These are phyloP conservation scores for Oxyruncus cristatus DNA, from an alignment of 2,113 vertebrate species.

Conservation along the genomic window DNA sequence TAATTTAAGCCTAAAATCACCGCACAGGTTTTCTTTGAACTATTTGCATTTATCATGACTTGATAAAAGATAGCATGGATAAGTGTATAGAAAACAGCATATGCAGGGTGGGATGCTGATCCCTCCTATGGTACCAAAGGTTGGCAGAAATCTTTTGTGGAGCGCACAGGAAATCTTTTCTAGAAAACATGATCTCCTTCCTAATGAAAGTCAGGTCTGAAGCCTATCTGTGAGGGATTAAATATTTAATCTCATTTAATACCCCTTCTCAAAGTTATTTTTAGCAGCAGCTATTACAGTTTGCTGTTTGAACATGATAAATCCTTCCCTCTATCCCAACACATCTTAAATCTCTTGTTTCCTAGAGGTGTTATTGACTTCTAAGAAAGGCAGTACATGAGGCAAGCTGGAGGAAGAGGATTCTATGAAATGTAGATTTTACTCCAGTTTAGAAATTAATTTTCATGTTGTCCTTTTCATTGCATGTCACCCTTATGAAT, in stretches of 20 bases:
- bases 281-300: constrained; percentile 6
- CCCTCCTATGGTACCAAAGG: background rate
- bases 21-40: background rate
- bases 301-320: background rate
- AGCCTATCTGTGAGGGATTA: background rate
- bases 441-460: background rate
- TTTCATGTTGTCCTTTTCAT: background rate
- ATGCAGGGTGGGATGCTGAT: background rate
- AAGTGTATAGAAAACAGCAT: background rate
- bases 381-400: background rate
- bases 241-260: background rate
- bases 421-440: background rate
- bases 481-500: background rate
- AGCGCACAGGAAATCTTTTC: background rate
- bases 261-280: background rate
- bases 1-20: background rate
- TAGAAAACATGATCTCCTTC: background rate
- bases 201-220: background rate
- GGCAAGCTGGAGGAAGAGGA: background rate
- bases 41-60: background rate
- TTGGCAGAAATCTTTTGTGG: background rate
- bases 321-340: background rate
- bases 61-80: background rate
- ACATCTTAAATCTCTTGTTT: background rate
- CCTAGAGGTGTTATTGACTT: background rate